A percentile compares a stretch with the other conserved stretches of the same genome.
Conservation (phyloP, 2,797 vertebrate genomes). For the Prunella strophiata region DNA sequence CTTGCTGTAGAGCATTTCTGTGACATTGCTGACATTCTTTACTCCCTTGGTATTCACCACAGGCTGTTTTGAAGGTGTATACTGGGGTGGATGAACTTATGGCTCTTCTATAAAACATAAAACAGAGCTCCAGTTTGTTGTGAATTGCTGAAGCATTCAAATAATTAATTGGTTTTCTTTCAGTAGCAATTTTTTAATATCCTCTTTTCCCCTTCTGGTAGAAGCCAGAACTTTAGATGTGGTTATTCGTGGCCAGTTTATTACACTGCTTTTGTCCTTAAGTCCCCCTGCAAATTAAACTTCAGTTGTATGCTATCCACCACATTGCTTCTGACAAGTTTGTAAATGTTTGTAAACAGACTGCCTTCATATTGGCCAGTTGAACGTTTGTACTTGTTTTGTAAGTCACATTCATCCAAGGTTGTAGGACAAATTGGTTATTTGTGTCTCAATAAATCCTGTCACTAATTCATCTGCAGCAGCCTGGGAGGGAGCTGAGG, state of each 20-base stretch:
- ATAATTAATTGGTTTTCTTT: not conserved
- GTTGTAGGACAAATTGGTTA: slow-evolving; percentile 1
- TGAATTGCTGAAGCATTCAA: not conserved
- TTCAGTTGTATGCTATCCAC: not conserved
- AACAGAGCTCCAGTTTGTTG: not conserved
- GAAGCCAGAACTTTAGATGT: not conserved
- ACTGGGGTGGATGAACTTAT: not conserved
- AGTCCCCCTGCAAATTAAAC: not conserved
- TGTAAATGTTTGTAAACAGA: not conserved
- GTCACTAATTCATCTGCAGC: not conserved
- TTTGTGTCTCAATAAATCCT: slow-evolving; percentile 11
- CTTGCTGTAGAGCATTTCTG: not conserved
- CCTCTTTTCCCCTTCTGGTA: fast-evolving
- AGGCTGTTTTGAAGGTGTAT: not conserved
- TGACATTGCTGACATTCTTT: not conserved
- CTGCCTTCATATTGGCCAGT: not conserved
- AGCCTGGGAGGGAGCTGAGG: not conserved
- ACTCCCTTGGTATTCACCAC: not conserved
- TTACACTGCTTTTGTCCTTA: not conserved
- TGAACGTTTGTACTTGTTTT: not conserved
- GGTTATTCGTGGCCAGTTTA: not conserved
- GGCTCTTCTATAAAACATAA: not conserved
- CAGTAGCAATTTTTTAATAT: not conserved
- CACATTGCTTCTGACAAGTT: not conserved
- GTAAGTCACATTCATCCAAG: not conserved